Conservation (phyloP, 2,888 invertebrate genomes). For the Drosophila nr. perissopoda region DNA sequence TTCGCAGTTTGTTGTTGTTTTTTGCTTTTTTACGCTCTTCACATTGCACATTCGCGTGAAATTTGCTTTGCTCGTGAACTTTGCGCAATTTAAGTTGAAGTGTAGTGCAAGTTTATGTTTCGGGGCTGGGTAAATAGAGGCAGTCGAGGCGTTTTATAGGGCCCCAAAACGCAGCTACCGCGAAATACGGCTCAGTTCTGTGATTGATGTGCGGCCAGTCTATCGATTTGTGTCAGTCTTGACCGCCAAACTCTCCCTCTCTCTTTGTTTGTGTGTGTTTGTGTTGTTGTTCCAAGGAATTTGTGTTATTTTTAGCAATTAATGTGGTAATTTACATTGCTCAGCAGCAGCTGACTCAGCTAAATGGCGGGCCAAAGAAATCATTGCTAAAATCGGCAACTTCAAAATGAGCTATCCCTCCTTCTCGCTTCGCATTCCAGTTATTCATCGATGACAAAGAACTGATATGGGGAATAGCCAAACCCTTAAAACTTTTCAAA, state of each 20-base stretch:
- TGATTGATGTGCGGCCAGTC: constrained; percentile 64
- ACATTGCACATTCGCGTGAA: constrained; percentile 73
- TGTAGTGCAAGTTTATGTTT: constrained; percentile 55
- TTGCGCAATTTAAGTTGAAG: constrained; percentile 61
- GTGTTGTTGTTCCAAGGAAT: constrained; percentile 33
- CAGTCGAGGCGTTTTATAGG: constrained; percentile 51
- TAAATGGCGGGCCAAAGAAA: constrained; percentile 9
- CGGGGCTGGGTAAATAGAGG: constrained; percentile 44
- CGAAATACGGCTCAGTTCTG: constrained; percentile 27
- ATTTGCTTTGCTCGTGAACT: constrained; percentile 75
- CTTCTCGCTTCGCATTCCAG: not conserved
- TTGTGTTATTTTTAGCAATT: constrained; percentile 41
- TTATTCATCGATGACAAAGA: constrained; percentile 67
- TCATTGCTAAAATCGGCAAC: constrained; percentile 40
- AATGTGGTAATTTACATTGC: constrained; percentile 31
- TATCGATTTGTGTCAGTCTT: constrained; percentile 36
- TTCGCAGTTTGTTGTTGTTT: constrained; percentile 51
- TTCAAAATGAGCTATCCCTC: constrained; percentile 40
- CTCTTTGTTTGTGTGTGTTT: not conserved
- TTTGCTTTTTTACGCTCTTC: constrained; percentile 47
- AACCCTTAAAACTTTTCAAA: constrained; percentile 38
- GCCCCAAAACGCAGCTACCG: constrained; percentile 33
- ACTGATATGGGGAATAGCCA: constrained; percentile 43
- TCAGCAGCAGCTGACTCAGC: constrained; percentile 43
- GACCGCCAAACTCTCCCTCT: not conserved